Percentiles rank a stretch among this genome's conserved stretches.
Conservation (phyloP, 2,113 vertebrate genomes). For the Platichthys stellatus region DNA sequence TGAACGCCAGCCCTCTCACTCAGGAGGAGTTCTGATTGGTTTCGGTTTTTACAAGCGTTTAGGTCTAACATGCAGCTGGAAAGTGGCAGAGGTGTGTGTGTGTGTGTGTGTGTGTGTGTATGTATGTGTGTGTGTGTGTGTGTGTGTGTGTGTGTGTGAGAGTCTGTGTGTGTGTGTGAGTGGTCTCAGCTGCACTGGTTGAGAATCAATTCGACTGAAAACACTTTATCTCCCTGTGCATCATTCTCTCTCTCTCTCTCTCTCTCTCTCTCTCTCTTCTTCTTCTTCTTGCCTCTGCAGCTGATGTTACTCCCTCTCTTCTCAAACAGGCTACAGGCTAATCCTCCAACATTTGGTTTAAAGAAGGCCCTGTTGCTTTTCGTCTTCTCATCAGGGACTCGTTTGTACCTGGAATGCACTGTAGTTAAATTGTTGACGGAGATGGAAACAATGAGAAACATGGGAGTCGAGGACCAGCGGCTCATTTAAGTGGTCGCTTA, state of each 20-base stretch:
- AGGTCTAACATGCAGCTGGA: conserved; percentile 55
- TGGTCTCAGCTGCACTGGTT: conserved; percentile 61
- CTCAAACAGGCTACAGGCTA: conserved; percentile 14
- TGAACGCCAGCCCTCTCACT: conserved; percentile 64
- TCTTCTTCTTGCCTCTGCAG: conserved; percentile 8
- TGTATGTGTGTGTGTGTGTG: neutral
- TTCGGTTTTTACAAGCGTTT: conserved; percentile 59
- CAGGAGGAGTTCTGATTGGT: conserved; percentile 61
- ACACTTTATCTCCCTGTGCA: conserved; percentile 38
- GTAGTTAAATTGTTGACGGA: conserved; percentile 6
- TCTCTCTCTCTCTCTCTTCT: conserved; percentile 4
- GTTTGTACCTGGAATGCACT: neutral
- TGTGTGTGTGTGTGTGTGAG: too few species aligned
- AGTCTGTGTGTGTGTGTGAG: too few species aligned
- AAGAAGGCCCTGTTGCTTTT: neutral
- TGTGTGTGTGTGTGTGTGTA: neutral
- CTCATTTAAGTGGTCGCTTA: neutral
- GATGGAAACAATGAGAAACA: conserved; percentile 2
- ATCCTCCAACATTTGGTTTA: neutral
- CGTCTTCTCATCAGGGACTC: conserved; percentile 20
- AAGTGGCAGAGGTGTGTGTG: neutral
- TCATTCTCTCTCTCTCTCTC: conserved; percentile 16
- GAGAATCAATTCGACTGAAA: conserved; percentile 63
- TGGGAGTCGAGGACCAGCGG: neutral
- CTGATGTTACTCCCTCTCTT: neutral